Evolutionary conservation across 2,888 invertebrate species (phyloP), one percentile per base, ranked within the genome.

Genomic region (Aphodius sticticus): DNA sequence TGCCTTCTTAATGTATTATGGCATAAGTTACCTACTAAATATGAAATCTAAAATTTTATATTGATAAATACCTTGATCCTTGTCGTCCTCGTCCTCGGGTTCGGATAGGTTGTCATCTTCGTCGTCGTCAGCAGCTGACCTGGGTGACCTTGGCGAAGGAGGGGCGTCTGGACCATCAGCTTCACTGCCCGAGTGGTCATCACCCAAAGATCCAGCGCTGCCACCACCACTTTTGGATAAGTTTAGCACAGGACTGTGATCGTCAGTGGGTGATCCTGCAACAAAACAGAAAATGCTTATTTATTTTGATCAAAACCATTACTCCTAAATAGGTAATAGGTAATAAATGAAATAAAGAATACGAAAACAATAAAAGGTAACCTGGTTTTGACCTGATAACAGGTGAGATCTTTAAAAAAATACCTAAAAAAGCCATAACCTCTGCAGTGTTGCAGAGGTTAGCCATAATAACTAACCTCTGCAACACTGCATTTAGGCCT

Each of bases 221-320:
- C 95, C 96, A 82, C 94, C 94, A 86, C 90, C 94, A 79, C 96
- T 96, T 90, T 97, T 97, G 78, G 97, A 97, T 80, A 97, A 92
- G 91, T 97, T 97, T 86, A 97, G 90, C 84, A 97, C 96, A 82
- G 97, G 97, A 93, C 97, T 97, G 91, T 96, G 96, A 78, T 96
- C 95, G 86, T 95, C 95, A 38, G 86, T 88, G 83, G 96, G 96
- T 81, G 96, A 96, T 84, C 94, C 95, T 95, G 91, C 84, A 91
- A 85, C 76, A 80, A 77, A 80, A 81, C 79, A 80, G 77, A 70
- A 70, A 78, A 78, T 70, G 75, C 7, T 16, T 76, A 69, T 15
- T n/a, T n/a, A n/a, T 69, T 69, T 69, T 69, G 1, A 69, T 69
- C 69, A 3, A 26, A 26, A 26, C 26, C 26, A 3, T 26, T 26